A percentile compares a stretch with the other conserved stretches of the same genome.
Evolutionary conservation across 2,113 vertebrate genomes (phyloP).

Genomic region (Erythrocercus mccallii): DNA sequence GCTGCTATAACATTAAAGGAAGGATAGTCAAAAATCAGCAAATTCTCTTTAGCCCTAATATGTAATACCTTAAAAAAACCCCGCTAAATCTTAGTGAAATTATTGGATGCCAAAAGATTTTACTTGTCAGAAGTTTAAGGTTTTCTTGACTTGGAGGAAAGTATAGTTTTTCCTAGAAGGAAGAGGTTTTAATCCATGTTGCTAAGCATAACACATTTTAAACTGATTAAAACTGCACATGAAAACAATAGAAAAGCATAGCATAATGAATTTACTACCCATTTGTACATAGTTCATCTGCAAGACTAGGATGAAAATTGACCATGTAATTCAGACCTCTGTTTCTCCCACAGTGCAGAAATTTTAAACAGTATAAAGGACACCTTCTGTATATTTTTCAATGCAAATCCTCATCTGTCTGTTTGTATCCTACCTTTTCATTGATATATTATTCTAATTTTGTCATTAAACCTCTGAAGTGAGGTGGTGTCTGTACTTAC

Average conservation of each 20-base stretch:
- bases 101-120: background rate
- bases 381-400: rapidly evolving
- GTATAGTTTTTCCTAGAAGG: background rate
- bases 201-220: background rate
- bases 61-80: background rate
- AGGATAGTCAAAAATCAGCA: background rate
- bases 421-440: background rate
- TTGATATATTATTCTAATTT: background rate
- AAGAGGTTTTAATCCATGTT: background rate
- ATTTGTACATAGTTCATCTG: background rate
- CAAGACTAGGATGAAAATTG: background rate
- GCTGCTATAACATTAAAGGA: background rate
- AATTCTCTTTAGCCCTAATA: background rate
- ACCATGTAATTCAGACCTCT: background rate
- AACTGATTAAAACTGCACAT: background rate
- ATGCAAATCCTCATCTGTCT: background rate
- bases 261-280: background rate
- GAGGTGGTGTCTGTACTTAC: background rate
- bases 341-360: background rate
- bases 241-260: background rate
- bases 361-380: background rate
- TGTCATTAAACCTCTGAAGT: background rate
- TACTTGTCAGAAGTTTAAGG: background rate
- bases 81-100: background rate
- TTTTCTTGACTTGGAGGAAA: background rate